Base-by-base conservation (phyloP, 1,140 invertebrate species). In the Aphaenogaster floridana region DNA sequence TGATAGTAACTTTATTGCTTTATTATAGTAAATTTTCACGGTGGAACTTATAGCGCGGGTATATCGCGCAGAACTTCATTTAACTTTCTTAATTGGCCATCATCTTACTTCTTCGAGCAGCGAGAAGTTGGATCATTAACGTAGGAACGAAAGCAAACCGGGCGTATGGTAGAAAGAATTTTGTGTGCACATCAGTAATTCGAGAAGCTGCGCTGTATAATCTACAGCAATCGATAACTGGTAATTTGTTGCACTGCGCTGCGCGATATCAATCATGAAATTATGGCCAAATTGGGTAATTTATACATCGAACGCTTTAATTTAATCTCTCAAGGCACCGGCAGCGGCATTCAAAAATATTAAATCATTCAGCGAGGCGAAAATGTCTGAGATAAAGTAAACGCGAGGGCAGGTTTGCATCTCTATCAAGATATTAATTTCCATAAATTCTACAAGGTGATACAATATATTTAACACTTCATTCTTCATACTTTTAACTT, bases 41-140 rank as follows among this genome's bases (percentile, higher is more conserved):
- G 13, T 42, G 7, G 9, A 81, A 71, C 69, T 81, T 54, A 34
- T 54, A 42, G 36, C 42, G 2, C 13, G 28, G 48, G 48, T 69
- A 57, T 13, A 80, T 69, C 42, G 7, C 13, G 63, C 63, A 69
- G n/a, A 81, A 81, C 48, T 71, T 81, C 64, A 81, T 81, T 81
- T 45, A 81, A 81, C 78, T 81, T 81, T 81, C 64, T 81, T 81
- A 69, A 81, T 81, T 81, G 78, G 78, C 28, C 68, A 63, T 74
- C 80, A 61, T 76, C 68, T 61, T 45, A 54, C 64, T 54, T 84
- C 80, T 66, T 36, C 52, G 42, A 15, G 28, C 39, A 74, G 34
- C 42, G 80, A 54, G 64, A 76, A 84, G 80, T 74, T 84, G 69
- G 69, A 84, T 76, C 80, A 84, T 84, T 84, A 84, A 74, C 69